These are phyloP conservation scores for Chionis minor DNA, from an alignment of 2,113 vertebrate species.

Conservation along the genomic window DNA sequence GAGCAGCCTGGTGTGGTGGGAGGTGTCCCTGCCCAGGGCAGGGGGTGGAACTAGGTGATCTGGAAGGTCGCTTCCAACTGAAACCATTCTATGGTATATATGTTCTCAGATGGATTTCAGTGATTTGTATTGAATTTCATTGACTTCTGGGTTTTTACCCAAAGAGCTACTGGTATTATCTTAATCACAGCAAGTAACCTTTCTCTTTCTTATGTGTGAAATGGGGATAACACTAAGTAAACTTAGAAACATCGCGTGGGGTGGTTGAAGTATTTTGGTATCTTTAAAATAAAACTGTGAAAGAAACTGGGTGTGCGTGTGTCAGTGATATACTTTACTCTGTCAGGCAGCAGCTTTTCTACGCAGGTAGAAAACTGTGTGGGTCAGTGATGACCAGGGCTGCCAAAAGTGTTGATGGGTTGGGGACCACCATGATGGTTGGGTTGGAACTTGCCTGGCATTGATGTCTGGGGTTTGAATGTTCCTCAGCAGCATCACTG, in stretches of 20 bases:
- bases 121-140: background rate
- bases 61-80: no score
- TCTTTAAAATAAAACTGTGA: background rate
- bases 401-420: background rate
- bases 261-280: background rate
- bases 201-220: background rate
- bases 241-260: slow-evolving; percentile 24
- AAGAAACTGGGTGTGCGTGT: rapidly evolving
- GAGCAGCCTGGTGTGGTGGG: no score
- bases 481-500: background rate
- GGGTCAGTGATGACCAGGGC: background rate
- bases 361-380: background rate
- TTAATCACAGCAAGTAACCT: background rate
- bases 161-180: background rate
- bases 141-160: background rate
- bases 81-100: no score
- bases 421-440: background rate
- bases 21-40: no score
- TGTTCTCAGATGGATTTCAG: background rate
- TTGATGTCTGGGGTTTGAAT: background rate
- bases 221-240: background rate
- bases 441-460: background rate
- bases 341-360: background rate
- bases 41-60: no score
- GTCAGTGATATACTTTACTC: background rate